Base-by-base conservation (phyloP, 2,888 invertebrate genomes). In the Siphlonurus alternatus region DNA sequence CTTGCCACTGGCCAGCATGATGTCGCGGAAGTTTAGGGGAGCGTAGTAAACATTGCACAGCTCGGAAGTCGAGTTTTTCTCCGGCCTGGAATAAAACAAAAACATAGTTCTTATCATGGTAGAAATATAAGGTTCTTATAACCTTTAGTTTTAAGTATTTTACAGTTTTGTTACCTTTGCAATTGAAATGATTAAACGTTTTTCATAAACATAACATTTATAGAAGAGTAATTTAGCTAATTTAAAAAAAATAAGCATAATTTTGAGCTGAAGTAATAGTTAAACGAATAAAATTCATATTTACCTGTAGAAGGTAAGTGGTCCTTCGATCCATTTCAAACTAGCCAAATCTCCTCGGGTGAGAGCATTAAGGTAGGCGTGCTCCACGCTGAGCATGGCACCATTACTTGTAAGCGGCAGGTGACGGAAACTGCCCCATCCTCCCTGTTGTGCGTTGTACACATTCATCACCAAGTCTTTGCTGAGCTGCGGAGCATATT, bases 1-100 rank as follows among this genome's bases (percentile, higher is more conserved):
- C 79, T 97, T 96, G 70, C 97, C 98, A 23, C 93, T 93, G 25
- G 97, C 96, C 73, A 98, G 78, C 98, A 99, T 99, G 69, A 98
- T 86, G 77, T 99, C 98, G 69, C 97, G 86, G 77, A 82, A 81
- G 79, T 98, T 98, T 66, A 98, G 83, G 54, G 96, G 91, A 1
- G 95, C 90, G 77, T 91, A 96, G 76, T 94, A 90, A 18, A 96
- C 94, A 67, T 82, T 83, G 77, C 94, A 95, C 61, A 93, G 78
- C 70, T 88, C 87, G 18, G 78, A 74, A 66, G 81, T 77, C 2
- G 79, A 75, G 68, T 73, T 62, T n/a, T 25, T 72, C 65, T 74
- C 75, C 56, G 74, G 78, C 73, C 73, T 74, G 72, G 67, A 75
- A 72, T 67, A 64, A 68, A 68, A 67, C 63, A 64, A 53, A 61